Conservation (phyloP, 2,888 invertebrate species). For the Alentia gelatinosa region DNA sequence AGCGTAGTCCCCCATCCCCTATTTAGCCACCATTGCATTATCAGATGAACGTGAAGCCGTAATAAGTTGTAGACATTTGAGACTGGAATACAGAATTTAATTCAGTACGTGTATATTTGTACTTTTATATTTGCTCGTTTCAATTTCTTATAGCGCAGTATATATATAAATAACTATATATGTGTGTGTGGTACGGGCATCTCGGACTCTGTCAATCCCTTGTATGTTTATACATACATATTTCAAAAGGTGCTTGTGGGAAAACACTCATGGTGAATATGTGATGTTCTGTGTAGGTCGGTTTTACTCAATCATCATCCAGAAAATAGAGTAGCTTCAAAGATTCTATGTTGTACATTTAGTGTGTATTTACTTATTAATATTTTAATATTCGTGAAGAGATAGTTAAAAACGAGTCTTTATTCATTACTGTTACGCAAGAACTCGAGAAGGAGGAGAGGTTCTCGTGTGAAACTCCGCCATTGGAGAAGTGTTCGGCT, state of each 20-base stretch:
- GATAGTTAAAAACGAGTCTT: slow-evolving; percentile 6
- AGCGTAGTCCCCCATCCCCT: background rate
- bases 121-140: slow-evolving; percentile 51
- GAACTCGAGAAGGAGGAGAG: background rate
- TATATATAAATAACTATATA: slow-evolving; percentile 15
- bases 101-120: slow-evolving; percentile 44
- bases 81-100: slow-evolving; percentile 39
- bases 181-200: slow-evolving; percentile 11
- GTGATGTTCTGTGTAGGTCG: slow-evolving; percentile 42
- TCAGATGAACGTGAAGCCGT: background rate
- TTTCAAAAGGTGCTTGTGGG: slow-evolving; percentile 50
- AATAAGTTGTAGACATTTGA: background rate
- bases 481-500: too few species aligned
- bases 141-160: background rate
- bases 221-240: slow-evolving; percentile 54
- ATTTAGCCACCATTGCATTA: background rate
- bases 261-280: slow-evolving; percentile 50
- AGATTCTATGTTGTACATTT: slow-evolving; percentile 46
- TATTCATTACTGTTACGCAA: slow-evolving; percentile 37
- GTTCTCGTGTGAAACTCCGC: too few species aligned
- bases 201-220: slow-evolving; percentile 23
- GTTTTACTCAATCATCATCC: slow-evolving; percentile 39
- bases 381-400: slow-evolving; percentile 38
- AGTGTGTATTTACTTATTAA: slow-evolving; percentile 47
- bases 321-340: slow-evolving; percentile 12